phyloP scores from a whole-genome alignment of 2,888 invertebrate species.

The Osedax frankpressi region DNA sequence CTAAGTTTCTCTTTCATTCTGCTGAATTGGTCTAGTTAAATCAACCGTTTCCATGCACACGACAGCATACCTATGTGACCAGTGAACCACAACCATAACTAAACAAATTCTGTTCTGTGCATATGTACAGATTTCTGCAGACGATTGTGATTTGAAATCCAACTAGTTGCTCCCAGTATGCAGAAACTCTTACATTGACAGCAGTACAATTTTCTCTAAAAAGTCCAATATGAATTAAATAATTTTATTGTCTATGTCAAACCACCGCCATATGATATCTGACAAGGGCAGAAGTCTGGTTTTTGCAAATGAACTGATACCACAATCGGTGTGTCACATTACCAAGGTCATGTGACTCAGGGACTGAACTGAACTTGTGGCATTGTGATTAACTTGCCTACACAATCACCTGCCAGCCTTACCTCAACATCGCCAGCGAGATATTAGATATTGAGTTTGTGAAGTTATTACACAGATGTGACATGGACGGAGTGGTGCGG shows the following conservation, averaged over 20 bases:
- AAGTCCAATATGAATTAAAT: background rate
- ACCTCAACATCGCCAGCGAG: background rate
- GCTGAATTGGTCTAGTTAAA: background rate
- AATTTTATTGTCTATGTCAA: background rate
- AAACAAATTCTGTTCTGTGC: background rate
- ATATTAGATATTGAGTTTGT: background rate
- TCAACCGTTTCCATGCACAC: background rate
- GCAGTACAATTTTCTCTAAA: background rate
- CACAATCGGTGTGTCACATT: background rate
- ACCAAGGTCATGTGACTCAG: background rate
- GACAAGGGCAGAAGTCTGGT: background rate
- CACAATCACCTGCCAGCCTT: background rate
- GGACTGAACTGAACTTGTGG: background rate
- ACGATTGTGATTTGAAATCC: background rate
- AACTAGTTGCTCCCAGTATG: background rate
- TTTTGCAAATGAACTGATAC: background rate
- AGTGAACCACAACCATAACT: background rate
- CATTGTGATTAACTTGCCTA: slow-evolving; percentile 6
- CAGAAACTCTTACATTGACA: background rate
- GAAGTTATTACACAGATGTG: background rate
- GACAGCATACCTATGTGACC: background rate
- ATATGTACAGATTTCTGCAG: background rate
- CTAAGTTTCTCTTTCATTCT: background rate
- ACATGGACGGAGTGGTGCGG: background rate
- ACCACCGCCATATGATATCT: background rate